Base-by-base conservation (phyloP, 1,140 invertebrate species). In the Drosophila erecta region DNA sequence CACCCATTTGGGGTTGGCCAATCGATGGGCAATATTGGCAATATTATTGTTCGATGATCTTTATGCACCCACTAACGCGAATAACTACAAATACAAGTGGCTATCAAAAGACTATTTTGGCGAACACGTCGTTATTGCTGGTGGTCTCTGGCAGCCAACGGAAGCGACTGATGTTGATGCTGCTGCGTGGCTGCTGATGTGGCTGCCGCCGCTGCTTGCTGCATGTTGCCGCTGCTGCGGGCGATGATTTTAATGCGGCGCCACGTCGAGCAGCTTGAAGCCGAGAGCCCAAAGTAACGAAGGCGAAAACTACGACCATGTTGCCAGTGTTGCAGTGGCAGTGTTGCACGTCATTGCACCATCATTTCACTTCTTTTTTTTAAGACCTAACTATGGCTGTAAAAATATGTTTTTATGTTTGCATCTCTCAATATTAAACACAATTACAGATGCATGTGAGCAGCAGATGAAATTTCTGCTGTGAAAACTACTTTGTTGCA, bases 141-240 rank as follows among this genome's bases (percentile, higher is more conserved):
- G 53, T 66, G 72, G 54, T 77, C 61, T 61, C 59, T 30, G 49
- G 41, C 50, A 81, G 78, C 54, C 57, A 81, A 69, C 79, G 73
- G 67, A 81, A 81, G 78, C 73, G 74, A 81, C 79, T 81, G 78
- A 81, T 73, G 77, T 49, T 79, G 78, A 37, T 64, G 30, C 41
- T 53, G 72, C 27, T 54, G 57, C 15, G 49, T 44, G 33, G 24
- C 24, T 59, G 22, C 33, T 65, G 40, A 14, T 67, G 59, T 38
- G 35, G 44, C 37, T 38, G 47, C 62, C 59, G 37, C 27, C 54
- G 61, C 49, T 65, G 62, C 62, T 41, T 66, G 35, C 53, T 49
- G 62, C 41, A 47, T 44, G 41, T 20, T 44, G 56, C 33, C 14
- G 33, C 44, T 38, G 55, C 40, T 65, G 35, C 43, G 33, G 17